These are phyloP conservation scores for Uromys caudimaculatus DNA, from an alignment of 2,797 vertebrate species.

Conservation along the genomic window DNA sequence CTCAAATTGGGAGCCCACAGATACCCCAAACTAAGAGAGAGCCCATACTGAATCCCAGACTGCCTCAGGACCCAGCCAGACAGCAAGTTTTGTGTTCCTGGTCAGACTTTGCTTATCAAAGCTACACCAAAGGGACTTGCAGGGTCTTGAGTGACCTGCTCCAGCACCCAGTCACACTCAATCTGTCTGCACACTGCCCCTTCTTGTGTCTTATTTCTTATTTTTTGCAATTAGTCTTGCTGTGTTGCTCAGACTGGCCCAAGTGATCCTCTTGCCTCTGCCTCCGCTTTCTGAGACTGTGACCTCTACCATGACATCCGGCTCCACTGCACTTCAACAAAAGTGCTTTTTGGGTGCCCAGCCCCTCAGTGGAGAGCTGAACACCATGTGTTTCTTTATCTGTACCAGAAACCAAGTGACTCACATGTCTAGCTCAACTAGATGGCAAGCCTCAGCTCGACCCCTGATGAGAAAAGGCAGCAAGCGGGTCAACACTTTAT, in stretches of 20 bases:
- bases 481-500: constrained; percentile 6
- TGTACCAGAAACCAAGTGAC: rapidly evolving
- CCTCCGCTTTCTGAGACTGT: not conserved
- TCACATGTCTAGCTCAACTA: not conserved
- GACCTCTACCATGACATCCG: not conserved
- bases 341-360: not conserved
- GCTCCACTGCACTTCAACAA: not conserved
- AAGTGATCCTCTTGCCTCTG: not conserved
- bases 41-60: not conserved
- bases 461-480: constrained; percentile 34
- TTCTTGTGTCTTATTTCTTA: not conserved
- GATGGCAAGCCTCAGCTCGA: not conserved
- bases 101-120: not conserved
- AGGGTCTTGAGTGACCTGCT: not conserved
- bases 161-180: not conserved
- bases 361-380: not conserved
- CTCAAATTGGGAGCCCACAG: not conserved
- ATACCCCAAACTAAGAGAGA: not conserved
- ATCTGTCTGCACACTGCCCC: not conserved
- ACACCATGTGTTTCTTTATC: rapidly evolving
- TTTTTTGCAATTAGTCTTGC: not conserved
- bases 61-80: not conserved
- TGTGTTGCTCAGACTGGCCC: not conserved
- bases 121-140: not conserved
- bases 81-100: not conserved